Conservation (phyloP, 2,797 vertebrate genomes). For the Choloepus didactylus region DNA sequence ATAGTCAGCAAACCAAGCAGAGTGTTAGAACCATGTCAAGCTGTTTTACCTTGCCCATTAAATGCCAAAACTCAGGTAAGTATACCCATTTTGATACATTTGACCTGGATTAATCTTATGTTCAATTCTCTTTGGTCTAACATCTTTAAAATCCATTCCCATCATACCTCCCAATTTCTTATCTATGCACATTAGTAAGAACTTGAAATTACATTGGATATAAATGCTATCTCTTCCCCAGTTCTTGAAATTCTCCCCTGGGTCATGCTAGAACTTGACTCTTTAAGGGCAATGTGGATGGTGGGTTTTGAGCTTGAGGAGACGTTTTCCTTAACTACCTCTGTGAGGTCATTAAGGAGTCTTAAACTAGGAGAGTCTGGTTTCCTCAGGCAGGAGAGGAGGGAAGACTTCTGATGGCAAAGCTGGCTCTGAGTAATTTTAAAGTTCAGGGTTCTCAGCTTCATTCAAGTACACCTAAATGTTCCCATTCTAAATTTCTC, state of each 20-base stretch:
- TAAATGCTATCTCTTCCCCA: neutral
- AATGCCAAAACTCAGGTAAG: constrained; percentile 15
- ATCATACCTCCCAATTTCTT: constrained; percentile 31
- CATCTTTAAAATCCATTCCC: constrained; percentile 36
- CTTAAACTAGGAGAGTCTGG: rapidly evolving
- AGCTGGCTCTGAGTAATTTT: neutral
- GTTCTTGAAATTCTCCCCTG: neutral
- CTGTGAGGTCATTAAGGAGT: neutral
- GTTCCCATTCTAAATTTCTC: neutral
- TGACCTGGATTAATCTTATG: neutral
- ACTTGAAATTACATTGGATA: neutral
- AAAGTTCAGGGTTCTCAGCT: neutral
- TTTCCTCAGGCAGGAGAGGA: neutral
- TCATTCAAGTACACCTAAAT: neutral
- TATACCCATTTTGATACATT: neutral
- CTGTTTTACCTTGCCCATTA: neutral
- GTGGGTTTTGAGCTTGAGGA: neutral
- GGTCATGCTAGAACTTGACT: neutral
- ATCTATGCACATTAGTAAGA: neutral
- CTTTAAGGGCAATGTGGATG: neutral
- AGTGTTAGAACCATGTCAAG: neutral
- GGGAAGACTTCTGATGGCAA: neutral
- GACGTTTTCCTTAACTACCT: neutral
- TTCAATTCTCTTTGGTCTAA: constrained; percentile 36
- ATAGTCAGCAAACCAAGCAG: neutral